Percentiles rank a stretch among this genome's conserved stretches.
These are phyloP conservation scores for Bombus sibiricus DNA, from an alignment of 1,140 invertebrate genomes.

Conservation along the genomic window DNA sequence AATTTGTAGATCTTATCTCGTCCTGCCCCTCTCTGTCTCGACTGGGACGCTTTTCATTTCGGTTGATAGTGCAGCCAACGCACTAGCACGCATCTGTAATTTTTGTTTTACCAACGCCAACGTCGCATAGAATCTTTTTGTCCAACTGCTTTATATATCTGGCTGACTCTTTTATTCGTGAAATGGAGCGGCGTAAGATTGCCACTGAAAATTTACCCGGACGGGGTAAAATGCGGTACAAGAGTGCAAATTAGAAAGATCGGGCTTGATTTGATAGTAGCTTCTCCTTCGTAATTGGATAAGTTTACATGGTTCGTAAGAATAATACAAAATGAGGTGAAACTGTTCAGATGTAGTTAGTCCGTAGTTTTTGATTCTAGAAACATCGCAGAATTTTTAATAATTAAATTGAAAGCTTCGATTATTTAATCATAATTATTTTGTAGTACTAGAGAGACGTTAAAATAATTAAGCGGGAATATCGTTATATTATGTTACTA, in stretches of 20 bases:
- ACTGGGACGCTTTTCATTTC: slow-evolving; percentile 34
- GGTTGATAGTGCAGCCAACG: slow-evolving; percentile 26
- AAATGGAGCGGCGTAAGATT: slow-evolving; percentile 1
- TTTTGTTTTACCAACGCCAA: slow-evolving; percentile 6
- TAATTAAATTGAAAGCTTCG: too few species aligned
- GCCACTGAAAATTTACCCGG: not conserved
- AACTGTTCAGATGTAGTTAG: too few species aligned
- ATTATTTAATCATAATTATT: not conserved
- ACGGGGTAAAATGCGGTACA: too few species aligned
- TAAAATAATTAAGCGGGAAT: too few species aligned
- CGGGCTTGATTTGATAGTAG: not conserved
- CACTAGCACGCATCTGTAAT: slow-evolving; percentile 1
- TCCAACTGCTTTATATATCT: slow-evolving; percentile 12
- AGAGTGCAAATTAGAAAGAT: not conserved
- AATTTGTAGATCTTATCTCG: slow-evolving; percentile 49
- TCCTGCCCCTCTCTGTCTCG: not conserved
- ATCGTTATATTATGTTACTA: too few species aligned
- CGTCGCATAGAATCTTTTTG: slow-evolving; percentile 27
- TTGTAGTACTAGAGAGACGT: not conserved
- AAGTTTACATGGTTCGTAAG: not conserved
- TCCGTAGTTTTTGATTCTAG: too few species aligned
- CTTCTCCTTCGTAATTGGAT: not conserved
- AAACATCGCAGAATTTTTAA: too few species aligned
- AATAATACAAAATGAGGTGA: not conserved
- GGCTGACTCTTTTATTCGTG: not conserved